phyloP scores from a whole-genome alignment of 37 sponge, comb jelly and placozoan genomes.

The Bolinopsis microptera region DNA sequence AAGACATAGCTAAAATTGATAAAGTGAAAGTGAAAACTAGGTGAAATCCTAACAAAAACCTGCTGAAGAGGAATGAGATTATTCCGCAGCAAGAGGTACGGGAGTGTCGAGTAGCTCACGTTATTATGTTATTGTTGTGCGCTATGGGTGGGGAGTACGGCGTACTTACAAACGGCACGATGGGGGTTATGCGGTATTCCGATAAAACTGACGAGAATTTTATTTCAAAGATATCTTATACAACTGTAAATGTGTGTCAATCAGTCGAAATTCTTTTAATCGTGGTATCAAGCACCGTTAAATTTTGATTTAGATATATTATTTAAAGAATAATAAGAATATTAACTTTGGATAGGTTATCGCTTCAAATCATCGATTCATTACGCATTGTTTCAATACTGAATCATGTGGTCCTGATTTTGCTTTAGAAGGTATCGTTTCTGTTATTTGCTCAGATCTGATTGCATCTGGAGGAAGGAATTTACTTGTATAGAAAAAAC shows the following conservation, averaged over 20 bases:
- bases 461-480: slow-evolving; percentile 66
- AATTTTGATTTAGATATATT: no score
- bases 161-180: slow-evolving; percentile 20
- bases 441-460: not conserved
- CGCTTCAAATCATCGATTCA: slow-evolving; percentile 66
- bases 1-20: not conserved
- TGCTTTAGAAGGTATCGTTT: slow-evolving; percentile 70
- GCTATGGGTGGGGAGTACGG: not conserved
- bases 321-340: no score
- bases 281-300: no score
- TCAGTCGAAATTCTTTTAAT: no score
- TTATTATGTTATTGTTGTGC: slow-evolving; percentile 2
- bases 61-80: slow-evolving; percentile 26
- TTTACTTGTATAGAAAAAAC: no score
- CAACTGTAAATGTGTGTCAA: no score
- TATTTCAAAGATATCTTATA: no score
- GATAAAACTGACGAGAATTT: not conserved
- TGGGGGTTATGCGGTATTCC: slow-evolving; percentile 17
- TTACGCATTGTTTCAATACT: slow-evolving; percentile 78
- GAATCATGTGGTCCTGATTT: slow-evolving; percentile 80
- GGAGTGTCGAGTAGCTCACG: slow-evolving; percentile 24
- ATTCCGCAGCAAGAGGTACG: slow-evolving; percentile 22
- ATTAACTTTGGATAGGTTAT: slow-evolving; percentile 16
- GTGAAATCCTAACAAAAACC: not conserved
- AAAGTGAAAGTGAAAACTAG: no score